Conservation (phyloP, 2,113 vertebrate species). For the Leptobrachium leishanense region DNA sequence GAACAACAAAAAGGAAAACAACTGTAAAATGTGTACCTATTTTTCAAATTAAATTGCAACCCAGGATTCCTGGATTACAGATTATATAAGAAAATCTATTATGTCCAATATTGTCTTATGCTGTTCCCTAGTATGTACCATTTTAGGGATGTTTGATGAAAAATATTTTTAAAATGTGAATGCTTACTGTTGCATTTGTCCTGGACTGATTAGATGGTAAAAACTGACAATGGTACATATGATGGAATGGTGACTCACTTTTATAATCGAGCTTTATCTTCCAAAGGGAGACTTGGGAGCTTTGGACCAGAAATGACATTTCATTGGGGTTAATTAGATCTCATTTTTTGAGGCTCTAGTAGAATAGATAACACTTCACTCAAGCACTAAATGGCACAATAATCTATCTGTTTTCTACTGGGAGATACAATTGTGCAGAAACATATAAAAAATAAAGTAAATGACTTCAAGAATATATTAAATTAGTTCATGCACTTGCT, state of each 20-base stretch:
- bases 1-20: too few relatives aligned
- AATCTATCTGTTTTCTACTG: not conserved
- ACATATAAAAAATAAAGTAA: not conserved
- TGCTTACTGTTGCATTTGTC: too few relatives aligned
- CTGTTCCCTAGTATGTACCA: too few relatives aligned
- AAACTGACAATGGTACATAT: not conserved
- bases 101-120: too few relatives aligned
- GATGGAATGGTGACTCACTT: not conserved
- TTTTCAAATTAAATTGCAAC: too few relatives aligned
- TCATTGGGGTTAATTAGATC: slow-evolving; percentile 2
- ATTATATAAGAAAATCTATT: too few relatives aligned
- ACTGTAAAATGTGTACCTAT: too few relatives aligned
- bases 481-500: not conserved
- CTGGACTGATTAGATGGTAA: not conserved
- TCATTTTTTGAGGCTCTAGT: not conserved
- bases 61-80: too few relatives aligned
- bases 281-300: not conserved
- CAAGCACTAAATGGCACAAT: slow-evolving; percentile 5
- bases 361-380: not conserved
- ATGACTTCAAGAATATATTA: not conserved
- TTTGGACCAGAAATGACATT: not conserved
- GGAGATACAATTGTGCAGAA: not conserved
- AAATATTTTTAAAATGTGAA: too few relatives aligned
- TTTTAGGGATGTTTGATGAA: too few relatives aligned
- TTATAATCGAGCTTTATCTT: not conserved